These are phyloP conservation scores for Steinernema feltiae DNA, from an alignment of 1,140 invertebrate species.

Conservation along the genomic window DNA sequence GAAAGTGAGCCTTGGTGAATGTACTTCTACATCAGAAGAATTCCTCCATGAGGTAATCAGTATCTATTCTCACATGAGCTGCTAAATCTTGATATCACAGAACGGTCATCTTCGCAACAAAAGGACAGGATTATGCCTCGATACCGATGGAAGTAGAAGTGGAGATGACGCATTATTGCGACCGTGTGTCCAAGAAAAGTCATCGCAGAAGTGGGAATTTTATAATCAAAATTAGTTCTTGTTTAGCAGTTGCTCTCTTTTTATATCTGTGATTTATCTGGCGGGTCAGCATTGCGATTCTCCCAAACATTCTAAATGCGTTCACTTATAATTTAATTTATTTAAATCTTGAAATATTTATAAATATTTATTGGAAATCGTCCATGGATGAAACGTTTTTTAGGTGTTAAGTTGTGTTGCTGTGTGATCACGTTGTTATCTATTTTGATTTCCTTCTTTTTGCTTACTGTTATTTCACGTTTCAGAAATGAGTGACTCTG, in stretches of 20 bases:
- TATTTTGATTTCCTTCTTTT: no score
- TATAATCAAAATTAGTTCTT: neutral
- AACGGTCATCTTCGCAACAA: conserved; percentile 34
- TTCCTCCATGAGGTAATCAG: conserved; percentile 36
- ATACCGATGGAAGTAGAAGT: conserved; percentile 32
- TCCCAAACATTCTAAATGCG: neutral
- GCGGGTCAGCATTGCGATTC: neutral
- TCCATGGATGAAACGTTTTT: no score
- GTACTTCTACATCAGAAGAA: conserved; percentile 22
- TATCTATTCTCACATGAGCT: neutral
- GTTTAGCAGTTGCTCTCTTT: neutral
- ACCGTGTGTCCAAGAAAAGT: conserved; percentile 40
- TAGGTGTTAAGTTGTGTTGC: neutral
- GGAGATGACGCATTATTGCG: conserved; percentile 32
- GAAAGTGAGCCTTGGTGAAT: conserved; percentile 17
- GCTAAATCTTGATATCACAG: conserved; percentile 25
- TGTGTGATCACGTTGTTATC: conserved; percentile 15
- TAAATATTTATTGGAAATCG: no score
- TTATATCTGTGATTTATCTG: neutral
- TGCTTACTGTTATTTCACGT: no score
- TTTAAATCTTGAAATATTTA: no score
- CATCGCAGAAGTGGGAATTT: conserved; percentile 45
- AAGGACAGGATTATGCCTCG: conserved; percentile 41
- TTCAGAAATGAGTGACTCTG: conserved; percentile 12
- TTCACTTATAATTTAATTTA: no score